Conservation (phyloP, 2,113 vertebrate genomes). For the Salvelinus sp. region DNA sequence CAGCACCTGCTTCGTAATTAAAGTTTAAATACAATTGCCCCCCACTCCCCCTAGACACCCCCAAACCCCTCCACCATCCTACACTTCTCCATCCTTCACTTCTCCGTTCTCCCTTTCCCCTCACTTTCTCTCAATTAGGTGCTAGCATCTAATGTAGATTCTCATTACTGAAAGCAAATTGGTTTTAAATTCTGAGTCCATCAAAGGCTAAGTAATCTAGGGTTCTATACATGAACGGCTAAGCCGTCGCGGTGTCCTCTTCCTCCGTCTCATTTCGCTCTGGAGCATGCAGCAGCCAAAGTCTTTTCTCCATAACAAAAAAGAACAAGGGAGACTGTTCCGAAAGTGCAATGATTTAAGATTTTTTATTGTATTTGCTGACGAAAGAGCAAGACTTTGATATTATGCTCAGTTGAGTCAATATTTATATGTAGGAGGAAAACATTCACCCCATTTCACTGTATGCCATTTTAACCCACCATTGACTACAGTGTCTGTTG, state of each 20-base stretch:
- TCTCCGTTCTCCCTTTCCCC: constrained; percentile 32
- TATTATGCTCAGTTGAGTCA: neutral
- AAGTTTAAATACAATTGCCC: constrained; percentile 72
- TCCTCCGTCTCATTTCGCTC: constrained; percentile 58
- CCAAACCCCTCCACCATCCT: constrained; percentile 10
- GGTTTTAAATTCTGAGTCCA: constrained; percentile 69
- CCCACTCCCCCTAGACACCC: constrained; percentile 16
- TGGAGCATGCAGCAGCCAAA: constrained; percentile 21
- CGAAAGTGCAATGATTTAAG: neutral
- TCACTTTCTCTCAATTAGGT: constrained; percentile 67
- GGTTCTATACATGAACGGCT: constrained; percentile 56
- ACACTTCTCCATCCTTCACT: constrained; percentile 7
- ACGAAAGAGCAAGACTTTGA: neutral
- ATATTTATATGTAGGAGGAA: neutral
- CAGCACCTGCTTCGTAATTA: constrained; percentile 79
- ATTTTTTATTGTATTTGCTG: neutral
- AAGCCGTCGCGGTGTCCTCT: constrained; percentile 34
- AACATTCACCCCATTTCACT: neutral
- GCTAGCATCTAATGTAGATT: constrained; percentile 64
- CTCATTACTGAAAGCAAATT: constrained; percentile 73
- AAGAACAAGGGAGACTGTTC: neutral
- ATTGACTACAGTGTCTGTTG: too few relatives aligned
- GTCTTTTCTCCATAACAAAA: neutral
- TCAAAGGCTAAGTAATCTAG: constrained; percentile 64
- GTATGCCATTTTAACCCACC: neutral